A percentile compares a stretch with the other conserved stretches of the same genome.
Evolutionary conservation across 2,113 vertebrate species (phyloP).

Genomic region (Apodemus speciosus): DNA sequence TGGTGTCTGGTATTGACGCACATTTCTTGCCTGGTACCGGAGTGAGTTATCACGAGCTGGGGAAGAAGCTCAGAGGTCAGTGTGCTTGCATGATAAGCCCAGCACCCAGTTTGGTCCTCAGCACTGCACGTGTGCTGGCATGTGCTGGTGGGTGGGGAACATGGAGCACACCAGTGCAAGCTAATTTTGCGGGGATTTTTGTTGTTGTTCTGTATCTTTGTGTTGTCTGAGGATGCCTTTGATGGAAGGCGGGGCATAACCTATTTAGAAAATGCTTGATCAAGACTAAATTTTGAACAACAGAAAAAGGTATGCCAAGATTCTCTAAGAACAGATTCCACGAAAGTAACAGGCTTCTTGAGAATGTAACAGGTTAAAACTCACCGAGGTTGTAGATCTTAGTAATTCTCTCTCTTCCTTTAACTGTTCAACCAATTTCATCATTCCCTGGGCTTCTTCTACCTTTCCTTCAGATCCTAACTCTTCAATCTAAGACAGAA

Average conservation of each 20-base stretch:
- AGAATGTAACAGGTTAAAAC: conserved; percentile 75
- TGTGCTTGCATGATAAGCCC: not conserved
- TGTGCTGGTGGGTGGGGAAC: not conserved
- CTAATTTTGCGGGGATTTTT: not conserved
- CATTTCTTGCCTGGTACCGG: not conserved
- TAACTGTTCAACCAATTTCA: conserved; percentile 99
- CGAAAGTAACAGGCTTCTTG: not conserved
- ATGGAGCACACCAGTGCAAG: not conserved
- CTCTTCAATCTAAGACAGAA: conserved; percentile 93
- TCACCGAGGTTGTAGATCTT: conserved; percentile 95
- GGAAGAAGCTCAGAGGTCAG: not conserved
- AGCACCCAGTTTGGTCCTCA: not conserved
- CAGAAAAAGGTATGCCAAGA: not conserved
- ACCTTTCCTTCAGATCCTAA: conserved; percentile 97
- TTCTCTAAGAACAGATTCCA: not conserved
- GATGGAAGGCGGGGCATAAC: not conserved
- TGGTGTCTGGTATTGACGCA: not conserved
- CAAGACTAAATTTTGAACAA: not conserved
- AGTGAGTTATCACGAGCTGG: not conserved
- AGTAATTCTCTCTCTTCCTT: conserved; percentile 97
- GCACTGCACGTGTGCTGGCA: not conserved
- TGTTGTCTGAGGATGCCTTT: not conserved
- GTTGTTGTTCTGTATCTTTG: not conserved
- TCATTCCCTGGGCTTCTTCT: conserved; percentile 99
- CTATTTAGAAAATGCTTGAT: not conserved